Evolutionary conservation across 2,888 invertebrate species (phyloP).

Genomic region (Spicauda simplicius): DNA sequence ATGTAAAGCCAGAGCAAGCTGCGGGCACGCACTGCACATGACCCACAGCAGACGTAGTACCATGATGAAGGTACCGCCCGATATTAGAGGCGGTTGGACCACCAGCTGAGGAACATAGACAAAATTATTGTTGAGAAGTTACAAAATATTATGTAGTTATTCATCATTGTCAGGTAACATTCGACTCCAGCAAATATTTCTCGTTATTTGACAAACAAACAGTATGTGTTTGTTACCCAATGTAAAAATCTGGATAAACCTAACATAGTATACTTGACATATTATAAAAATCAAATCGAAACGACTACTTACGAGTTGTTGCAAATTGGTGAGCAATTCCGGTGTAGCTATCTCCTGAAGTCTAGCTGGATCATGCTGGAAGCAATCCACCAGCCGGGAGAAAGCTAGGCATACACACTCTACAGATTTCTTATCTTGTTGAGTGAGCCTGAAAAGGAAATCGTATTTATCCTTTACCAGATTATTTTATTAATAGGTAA

Average conservation of each 20-base stretch:
- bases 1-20: conserved; percentile 95
- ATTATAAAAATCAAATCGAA: neutral
- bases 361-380: conserved; percentile 95
- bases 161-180: no score
- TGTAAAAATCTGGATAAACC: no score
- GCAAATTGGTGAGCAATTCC: conserved; percentile 95
- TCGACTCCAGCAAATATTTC: no score
- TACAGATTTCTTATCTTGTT: conserved; percentile 98
- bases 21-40: conserved; percentile 98
- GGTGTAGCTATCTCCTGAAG: conserved; percentile 97
- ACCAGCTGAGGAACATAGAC: conserved; percentile 87
- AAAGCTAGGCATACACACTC: conserved; percentile 99
- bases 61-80: conserved; percentile 97
- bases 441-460: conserved; percentile 84
- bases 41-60: conserved; percentile 98
- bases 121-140: neutral
- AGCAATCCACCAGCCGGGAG: conserved; percentile 97
- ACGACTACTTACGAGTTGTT: conserved; percentile 89
- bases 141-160: no score
- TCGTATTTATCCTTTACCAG: neutral
- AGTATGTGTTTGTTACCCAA: no score
- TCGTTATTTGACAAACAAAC: no score
- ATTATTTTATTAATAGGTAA: neutral
- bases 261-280: no score
- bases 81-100: conserved; percentile 97